Base-by-base conservation (phyloP, 2,113 vertebrate genomes). In the Petroica traversi region DNA sequence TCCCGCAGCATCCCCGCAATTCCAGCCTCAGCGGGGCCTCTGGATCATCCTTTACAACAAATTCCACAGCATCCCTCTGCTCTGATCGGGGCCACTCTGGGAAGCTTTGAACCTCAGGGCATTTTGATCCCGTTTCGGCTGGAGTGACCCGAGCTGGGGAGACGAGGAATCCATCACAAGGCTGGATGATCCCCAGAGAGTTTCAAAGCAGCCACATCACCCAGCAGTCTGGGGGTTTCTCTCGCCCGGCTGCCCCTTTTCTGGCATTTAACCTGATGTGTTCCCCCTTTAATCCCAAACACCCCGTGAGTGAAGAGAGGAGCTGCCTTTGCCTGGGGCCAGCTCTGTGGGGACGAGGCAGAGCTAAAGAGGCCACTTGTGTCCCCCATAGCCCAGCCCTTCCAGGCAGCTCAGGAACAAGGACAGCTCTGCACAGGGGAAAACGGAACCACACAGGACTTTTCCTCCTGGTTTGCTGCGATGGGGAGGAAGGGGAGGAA, bases 141-240 rank as follows among this genome's bases (percentile, higher is more conserved):
- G 52, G 41, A 54, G 36, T 12, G 55, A 72, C 25, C 55, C 0
- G 2, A 57, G 45, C 40, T 31, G 40, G 25, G 34, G 14, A 64
- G 36, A 38, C 0, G 1, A 61, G 1, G 11, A 31, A 74, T 25
- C 61, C 22, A 2, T n/a, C 63, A 45, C 23, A 7, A 36, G 54
- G 71, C 75, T 54, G 71, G 5, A 49, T 2, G 8, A 36, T 77
- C 34, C 73, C 72, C 58, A 5, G 76, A 23, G 61, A 28, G 31
- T 66, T 77, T 87, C 81, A 49, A 51, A 66, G 69, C 86, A 74
- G 41, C 43, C n/a, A 4, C 79, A 31, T 48, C 80, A 36, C 62
- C 17, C 58, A 26, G n/a, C 10, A 34, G 2, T 14, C 33, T 18
- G 61, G 19, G 33, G 43, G 24, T 66, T 92, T 38, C 11, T 58